These are phyloP conservation scores for Clavelina lepadiformis DNA, from an alignment of 23 tunicate species.

Conservation along the genomic window DNA sequence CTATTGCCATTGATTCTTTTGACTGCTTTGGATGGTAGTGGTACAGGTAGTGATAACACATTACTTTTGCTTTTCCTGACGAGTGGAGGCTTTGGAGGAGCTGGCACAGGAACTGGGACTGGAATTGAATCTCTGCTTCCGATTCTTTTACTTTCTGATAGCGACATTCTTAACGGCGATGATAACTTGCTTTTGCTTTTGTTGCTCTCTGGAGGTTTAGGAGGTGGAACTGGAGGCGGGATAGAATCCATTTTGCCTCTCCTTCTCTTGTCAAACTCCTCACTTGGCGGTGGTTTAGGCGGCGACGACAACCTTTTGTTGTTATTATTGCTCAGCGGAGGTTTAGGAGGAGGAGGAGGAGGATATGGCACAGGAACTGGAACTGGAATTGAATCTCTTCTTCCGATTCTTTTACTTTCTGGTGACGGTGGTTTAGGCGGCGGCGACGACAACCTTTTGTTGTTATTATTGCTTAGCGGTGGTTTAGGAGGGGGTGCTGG, in stretches of 20 bases:
- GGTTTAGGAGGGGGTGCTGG: slow-evolving; percentile 18
- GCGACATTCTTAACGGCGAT: background rate
- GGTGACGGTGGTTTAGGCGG: too few relatives aligned
- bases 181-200: slow-evolving; percentile 16
- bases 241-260: slow-evolving; percentile 12
- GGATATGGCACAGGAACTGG: too few relatives aligned
- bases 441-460: too few relatives aligned
- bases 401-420: too few relatives aligned
- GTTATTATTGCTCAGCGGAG: too few relatives aligned
- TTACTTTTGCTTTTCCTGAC: too few relatives aligned
- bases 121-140: background rate
- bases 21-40: slow-evolving; percentile 4
- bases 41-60: too few relatives aligned
- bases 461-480: slow-evolving; percentile 9
- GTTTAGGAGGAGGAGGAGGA: too few relatives aligned
- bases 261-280: slow-evolving; percentile 2
- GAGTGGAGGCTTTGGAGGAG: slow-evolving; percentile 19
- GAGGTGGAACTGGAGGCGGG: slow-evolving; percentile 4
- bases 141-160: slow-evolving; percentile 1
- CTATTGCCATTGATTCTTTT: slow-evolving; percentile 23
- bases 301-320: slow-evolving; percentile 10
- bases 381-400: background rate
- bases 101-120: slow-evolving; percentile 7
- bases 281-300: too few relatives aligned
- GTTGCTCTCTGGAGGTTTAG: slow-evolving; percentile 4